Base-by-base conservation (phyloP, 2,888 invertebrate genomes). In the Lasioglossum villosulum region DNA sequence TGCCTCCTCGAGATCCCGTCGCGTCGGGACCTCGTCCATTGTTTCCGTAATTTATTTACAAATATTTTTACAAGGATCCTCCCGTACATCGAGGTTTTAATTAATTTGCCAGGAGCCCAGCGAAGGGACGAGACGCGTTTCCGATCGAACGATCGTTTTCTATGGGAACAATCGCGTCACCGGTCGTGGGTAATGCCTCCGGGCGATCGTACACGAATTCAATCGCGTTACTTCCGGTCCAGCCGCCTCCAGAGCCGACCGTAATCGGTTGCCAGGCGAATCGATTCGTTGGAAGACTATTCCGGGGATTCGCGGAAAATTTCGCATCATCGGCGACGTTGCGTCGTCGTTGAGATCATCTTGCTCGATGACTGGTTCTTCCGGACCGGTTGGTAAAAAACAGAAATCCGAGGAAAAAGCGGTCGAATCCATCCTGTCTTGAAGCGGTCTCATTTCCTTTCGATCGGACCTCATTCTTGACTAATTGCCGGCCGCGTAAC, bases 401-500 rank as follows among this genome's bases (percentile, higher is more conserved):
- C 10, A 30, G 45, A 78, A 78, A 74, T 19, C 27, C n/a, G 45
- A n/a, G 14, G 72, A 78, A 75, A 70, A 75, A 19, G 30, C 34
- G 12, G 19, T 59, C n/a, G 42, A 66, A 73, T 77, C 56, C 23
- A 56, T 75, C 73, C 71, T 71, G 70, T 34, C 74, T 6, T 42
- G 56, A 66, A 66, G 70, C 78, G 30, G 63, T 70, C 73, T 73
- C 48, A 63, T 75, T 78, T 86, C 83, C 74, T 59, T 39, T 70
- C 45, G 52, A 30, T 2, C 45, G 75, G 5, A 8, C 6, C 4
- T n/a, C 48, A 14, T 14, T 34, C 30, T 75, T 66, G 87, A 87
- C 89, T 92, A 93, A 92, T 93, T 92, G 90, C 90, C 90, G 88
- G 88, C 83, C 88, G 89, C 91, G 92, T 91, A 93, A 93, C 91